Conservation (phyloP, 2,113 vertebrate genomes). For the Lichenostomus cassidix region DNA sequence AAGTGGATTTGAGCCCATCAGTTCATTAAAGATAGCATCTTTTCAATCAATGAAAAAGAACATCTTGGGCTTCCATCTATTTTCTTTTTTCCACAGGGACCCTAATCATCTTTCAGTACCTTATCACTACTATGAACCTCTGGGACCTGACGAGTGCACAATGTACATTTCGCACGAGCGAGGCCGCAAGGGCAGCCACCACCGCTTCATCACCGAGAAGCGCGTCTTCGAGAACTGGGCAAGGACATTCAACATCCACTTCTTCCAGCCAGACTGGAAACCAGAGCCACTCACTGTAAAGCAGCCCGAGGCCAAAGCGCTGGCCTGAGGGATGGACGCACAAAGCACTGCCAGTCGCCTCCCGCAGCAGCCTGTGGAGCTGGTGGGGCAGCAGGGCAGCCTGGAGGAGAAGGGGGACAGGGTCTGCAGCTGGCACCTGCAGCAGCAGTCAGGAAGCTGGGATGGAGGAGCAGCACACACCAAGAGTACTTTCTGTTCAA, state of each 20-base stretch:
- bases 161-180: conserved; percentile 98
- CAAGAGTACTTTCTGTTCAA: conserved; percentile 32
- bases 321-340: conserved; percentile 39
- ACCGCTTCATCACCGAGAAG: conserved; percentile 98
- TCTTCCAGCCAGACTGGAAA: conserved; percentile 95
- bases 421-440: not conserved
- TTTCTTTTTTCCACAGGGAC: conserved; percentile 77
- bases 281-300: conserved; percentile 73
- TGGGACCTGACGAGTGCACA: conserved; percentile 90
- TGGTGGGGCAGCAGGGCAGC: not conserved
- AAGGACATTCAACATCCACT: conserved; percentile 90
- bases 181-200: conserved; percentile 92
- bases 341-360: not conserved
- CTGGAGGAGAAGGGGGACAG: not conserved
- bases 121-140: conserved; percentile 96
- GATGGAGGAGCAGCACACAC: not conserved
- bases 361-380: not conserved
- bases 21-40: conserved; percentile 50
- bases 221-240: conserved; percentile 96
- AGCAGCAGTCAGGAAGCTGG: not conserved
- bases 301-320: conserved; percentile 7
- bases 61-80: conserved; percentile 8
- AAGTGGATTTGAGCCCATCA: not conserved
- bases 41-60: not conserved
- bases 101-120: conserved; percentile 87